Evolutionary conservation across 2,113 vertebrate genomes (phyloP).

Genomic region (Cisticola juncidis): DNA sequence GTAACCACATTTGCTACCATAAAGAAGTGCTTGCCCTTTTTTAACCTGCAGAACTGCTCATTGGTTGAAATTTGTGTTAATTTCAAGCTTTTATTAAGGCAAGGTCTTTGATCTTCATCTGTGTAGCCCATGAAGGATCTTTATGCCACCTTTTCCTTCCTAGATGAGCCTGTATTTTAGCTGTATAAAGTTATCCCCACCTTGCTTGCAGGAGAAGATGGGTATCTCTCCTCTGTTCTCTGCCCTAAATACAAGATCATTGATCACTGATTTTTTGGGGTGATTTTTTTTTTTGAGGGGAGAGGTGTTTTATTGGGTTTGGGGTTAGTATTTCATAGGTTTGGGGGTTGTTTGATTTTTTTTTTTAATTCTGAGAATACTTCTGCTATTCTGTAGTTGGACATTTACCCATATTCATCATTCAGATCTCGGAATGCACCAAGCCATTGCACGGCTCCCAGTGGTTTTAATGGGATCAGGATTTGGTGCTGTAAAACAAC

Average conservation of each 20-base stretch:
- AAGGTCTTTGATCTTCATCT: background rate
- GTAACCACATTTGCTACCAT: rapidly evolving
- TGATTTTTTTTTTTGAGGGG: no score
- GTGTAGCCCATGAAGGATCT: background rate
- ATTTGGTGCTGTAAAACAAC: background rate
- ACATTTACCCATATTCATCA: background rate
- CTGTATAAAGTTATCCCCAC: background rate
- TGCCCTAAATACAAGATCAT: background rate
- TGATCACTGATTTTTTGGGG: background rate
- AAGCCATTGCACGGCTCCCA: background rate
- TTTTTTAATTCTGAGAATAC: background rate
- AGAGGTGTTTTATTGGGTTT: background rate
- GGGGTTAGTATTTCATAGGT: background rate
- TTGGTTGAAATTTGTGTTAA: background rate
- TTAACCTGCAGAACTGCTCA: background rate
- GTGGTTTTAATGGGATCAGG: background rate
- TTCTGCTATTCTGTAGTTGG: conserved; percentile 14
- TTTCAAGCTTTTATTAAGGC: background rate
- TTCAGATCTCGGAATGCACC: background rate
- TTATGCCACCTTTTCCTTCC: background rate
- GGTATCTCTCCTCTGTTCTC: background rate
- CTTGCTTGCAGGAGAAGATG: background rate
- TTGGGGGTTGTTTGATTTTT: background rate
- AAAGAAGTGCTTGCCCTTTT: background rate
- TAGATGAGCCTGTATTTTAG: background rate